Conservation (phyloP, 2,888 invertebrate genomes). For the Hoplodrina ambigua region DNA sequence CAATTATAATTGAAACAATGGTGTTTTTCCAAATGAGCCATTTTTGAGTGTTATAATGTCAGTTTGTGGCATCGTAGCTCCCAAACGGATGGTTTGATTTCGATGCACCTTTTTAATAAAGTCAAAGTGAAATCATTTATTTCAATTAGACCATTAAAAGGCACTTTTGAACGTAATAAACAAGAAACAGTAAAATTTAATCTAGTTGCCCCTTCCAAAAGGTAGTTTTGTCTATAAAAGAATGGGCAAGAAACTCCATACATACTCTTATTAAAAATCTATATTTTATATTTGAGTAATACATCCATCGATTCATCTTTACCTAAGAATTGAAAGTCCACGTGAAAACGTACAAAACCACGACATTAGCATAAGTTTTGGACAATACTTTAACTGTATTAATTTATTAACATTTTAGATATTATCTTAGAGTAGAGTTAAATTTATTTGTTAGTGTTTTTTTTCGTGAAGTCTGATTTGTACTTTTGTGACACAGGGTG, state of each 20-base stretch:
- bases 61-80: neutral
- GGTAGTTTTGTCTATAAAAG: too few relatives aligned
- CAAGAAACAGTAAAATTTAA: too few relatives aligned
- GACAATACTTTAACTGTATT: constrained; percentile 67
- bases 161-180: too few relatives aligned
- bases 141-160: too few relatives aligned
- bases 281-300: constrained; percentile 4
- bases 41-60: neutral
- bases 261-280: too few relatives aligned
- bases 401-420: constrained; percentile 71
- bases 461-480: constrained; percentile 76
- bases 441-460: constrained; percentile 57
- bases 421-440: constrained; percentile 54
- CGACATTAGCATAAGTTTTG: constrained; percentile 52
- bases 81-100: neutral
- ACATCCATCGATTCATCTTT: constrained; percentile 33
- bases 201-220: too few relatives aligned
- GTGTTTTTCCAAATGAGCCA: neutral
- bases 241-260: too few relatives aligned
- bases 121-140: too few relatives aligned
- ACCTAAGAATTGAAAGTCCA: constrained; percentile 40
- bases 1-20: constrained; percentile 15
- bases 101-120: too few relatives aligned
- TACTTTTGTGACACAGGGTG: constrained; percentile 79
- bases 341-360: constrained; percentile 35